Conservation (phyloP, 1,140 invertebrate genomes). For the Drosophila serrata region DNA sequence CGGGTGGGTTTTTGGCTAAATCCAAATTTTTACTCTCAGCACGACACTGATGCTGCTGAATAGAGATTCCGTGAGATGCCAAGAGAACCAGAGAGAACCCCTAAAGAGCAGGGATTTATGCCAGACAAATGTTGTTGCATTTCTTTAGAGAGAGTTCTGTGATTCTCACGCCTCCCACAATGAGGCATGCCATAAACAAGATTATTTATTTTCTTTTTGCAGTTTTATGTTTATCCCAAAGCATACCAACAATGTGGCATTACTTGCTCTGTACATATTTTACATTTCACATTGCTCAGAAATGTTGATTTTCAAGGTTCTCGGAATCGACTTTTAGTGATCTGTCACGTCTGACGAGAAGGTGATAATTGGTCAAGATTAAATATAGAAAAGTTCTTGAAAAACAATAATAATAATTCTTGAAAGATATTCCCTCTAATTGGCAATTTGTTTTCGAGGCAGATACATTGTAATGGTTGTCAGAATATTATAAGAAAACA, state of each 20-base stretch:
- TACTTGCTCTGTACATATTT: slow-evolving; percentile 18
- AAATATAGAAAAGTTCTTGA: slow-evolving; percentile 17
- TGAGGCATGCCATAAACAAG: slow-evolving; percentile 8
- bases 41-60: slow-evolving; percentile 32
- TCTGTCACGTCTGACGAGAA: slow-evolving; percentile 33
- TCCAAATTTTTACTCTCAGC: slow-evolving; percentile 2
- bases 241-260: slow-evolving; percentile 10
- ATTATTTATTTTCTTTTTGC: slow-evolving; percentile 34
- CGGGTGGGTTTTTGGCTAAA: slow-evolving; percentile 28
- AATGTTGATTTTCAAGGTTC: slow-evolving; percentile 36
- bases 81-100: slow-evolving; percentile 10
- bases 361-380: slow-evolving; percentile 26
- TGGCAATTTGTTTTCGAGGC: not conserved
- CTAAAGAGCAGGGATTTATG: slow-evolving; percentile 10
- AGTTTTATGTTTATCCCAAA: not conserved
- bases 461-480: not conserved
- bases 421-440: slow-evolving; percentile 5
- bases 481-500: not conserved
- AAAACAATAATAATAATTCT: slow-evolving; percentile 10
- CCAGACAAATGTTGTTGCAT: slow-evolving; percentile 22
- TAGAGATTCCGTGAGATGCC: slow-evolving; percentile 10
- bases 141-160: slow-evolving; percentile 7
- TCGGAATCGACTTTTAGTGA: slow-evolving; percentile 13
- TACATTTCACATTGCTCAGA: slow-evolving; percentile 4
- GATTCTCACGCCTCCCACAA: slow-evolving; percentile 14